phyloP scores from a whole-genome alignment of 2,888 invertebrate genomes.

The Anarsia innoxiella region DNA sequence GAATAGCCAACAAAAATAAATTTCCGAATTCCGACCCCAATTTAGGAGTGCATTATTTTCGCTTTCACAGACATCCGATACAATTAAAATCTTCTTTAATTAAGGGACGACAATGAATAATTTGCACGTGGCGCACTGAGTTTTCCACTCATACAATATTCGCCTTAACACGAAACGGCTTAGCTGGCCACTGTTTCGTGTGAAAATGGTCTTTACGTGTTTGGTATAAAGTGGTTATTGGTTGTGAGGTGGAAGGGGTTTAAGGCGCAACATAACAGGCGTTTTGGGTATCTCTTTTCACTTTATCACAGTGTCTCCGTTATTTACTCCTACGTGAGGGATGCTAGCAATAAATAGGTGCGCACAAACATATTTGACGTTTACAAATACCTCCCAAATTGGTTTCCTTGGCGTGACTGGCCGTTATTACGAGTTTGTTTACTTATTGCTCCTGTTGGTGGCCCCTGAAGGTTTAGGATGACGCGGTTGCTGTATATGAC shows the following conservation, averaged over 20 bases:
- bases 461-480: slow-evolving; percentile 24
- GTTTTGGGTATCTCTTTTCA: slow-evolving; percentile 70
- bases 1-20: slow-evolving; percentile 57
- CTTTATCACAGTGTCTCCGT: slow-evolving; percentile 71
- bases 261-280: slow-evolving; percentile 45
- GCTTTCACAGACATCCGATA: slow-evolving; percentile 75
- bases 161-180: slow-evolving; percentile 43
- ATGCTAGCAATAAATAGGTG: slow-evolving; percentile 72
- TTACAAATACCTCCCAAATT: slow-evolving; percentile 71
- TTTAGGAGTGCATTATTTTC: slow-evolving; percentile 75
- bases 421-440: slow-evolving; percentile 65
- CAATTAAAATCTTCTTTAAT: slow-evolving; percentile 77
- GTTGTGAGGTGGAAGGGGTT: slow-evolving; percentile 26
- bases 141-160: slow-evolving; percentile 67
- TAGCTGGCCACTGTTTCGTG: slow-evolving; percentile 29
- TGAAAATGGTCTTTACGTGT: slow-evolving; percentile 42
- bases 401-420: slow-evolving; percentile 67
- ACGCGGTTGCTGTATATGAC: slow-evolving; percentile 26
- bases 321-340: slow-evolving; percentile 73
- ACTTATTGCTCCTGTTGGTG: slow-evolving; percentile 50
- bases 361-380: slow-evolving; percentile 72
- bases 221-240: slow-evolving; percentile 35
- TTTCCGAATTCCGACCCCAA: slow-evolving; percentile 67
- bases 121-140: slow-evolving; percentile 75
- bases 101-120: slow-evolving; percentile 74